phyloP scores from a whole-genome alignment of 2,888 invertebrate genomes.

The Xanthia icteritia region DNA sequence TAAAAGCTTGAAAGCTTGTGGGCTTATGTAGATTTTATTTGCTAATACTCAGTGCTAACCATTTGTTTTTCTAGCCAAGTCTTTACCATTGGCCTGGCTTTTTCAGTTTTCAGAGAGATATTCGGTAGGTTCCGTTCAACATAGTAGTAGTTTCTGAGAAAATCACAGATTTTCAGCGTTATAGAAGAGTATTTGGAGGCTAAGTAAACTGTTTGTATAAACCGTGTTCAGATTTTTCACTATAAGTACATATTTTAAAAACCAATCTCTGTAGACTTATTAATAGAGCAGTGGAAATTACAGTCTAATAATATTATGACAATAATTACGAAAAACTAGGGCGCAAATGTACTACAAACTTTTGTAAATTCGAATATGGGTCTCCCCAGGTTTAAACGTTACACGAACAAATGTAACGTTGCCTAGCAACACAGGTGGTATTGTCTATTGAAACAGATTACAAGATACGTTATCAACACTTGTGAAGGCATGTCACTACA shows the following conservation, averaged over 20 bases:
- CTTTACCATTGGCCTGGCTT: neutral
- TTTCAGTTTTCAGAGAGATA: neutral
- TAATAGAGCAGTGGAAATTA: too few species aligned
- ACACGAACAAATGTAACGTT: conserved; percentile 12
- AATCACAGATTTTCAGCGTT: neutral
- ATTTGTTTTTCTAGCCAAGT: neutral
- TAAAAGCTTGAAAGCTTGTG: conserved; percentile 12
- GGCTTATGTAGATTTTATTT: conserved; percentile 35
- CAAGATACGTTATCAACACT: conserved; percentile 45
- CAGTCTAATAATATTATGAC: neutral
- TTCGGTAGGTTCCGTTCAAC: neutral
- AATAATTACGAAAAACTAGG: too few species aligned
- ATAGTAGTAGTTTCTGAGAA: neutral
- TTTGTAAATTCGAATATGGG: too few species aligned
- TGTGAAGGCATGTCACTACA: conserved; percentile 24
- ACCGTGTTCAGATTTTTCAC: too few species aligned
- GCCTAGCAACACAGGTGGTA: conserved; percentile 34
- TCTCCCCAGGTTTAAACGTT: neutral
- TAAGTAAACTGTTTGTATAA: neutral
- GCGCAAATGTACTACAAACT: too few species aligned
- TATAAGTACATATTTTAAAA: neutral
- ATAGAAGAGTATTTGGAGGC: too few species aligned
- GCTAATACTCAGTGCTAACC: neutral
- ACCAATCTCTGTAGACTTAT: neutral
- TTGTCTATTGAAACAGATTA: conserved; percentile 43